These are phyloP conservation scores for Brachionus paranguensis DNA, from an alignment of 1,140 invertebrate genomes.

Conservation along the genomic window DNA sequence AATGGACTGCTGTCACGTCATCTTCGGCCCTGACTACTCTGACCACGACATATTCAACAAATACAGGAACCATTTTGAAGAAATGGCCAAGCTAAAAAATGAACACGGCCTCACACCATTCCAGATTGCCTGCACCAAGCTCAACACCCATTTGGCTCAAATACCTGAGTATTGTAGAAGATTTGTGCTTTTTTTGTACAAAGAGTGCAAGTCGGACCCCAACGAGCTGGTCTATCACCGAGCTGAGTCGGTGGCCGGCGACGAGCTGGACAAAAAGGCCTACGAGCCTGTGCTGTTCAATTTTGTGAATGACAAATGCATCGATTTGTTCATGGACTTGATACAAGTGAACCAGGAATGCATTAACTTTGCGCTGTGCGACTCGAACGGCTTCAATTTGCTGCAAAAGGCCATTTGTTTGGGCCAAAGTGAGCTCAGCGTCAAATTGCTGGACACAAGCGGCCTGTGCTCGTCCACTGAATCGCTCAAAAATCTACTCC, in stretches of 20 bases:
- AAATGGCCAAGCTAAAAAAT: constrained; percentile 16
- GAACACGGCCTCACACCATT: neutral
- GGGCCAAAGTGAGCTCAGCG: neutral
- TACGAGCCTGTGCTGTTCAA: neutral
- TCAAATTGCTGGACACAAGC: neutral
- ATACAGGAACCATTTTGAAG: neutral
- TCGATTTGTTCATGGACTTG: neutral
- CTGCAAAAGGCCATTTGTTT: neutral
- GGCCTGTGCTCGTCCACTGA: neutral
- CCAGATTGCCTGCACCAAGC: neutral
- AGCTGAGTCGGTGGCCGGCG: neutral
- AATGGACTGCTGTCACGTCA: neutral
- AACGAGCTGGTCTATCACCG: neutral
- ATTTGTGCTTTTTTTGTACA: constrained; percentile 31
- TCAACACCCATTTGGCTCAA: neutral
- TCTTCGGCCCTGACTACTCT: neutral
- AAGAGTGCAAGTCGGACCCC: constrained; percentile 24
- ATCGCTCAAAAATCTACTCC: neutral
- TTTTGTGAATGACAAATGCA: neutral
- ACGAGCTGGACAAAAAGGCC: neutral
- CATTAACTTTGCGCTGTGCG: neutral
- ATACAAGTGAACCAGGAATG: neutral
- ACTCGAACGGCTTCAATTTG: neutral
- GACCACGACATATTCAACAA: neutral
- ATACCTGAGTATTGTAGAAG: neutral